These are phyloP conservation scores for Intellagama lesueurii DNA, from an alignment of 2,797 vertebrate genomes.

Conservation along the genomic window DNA sequence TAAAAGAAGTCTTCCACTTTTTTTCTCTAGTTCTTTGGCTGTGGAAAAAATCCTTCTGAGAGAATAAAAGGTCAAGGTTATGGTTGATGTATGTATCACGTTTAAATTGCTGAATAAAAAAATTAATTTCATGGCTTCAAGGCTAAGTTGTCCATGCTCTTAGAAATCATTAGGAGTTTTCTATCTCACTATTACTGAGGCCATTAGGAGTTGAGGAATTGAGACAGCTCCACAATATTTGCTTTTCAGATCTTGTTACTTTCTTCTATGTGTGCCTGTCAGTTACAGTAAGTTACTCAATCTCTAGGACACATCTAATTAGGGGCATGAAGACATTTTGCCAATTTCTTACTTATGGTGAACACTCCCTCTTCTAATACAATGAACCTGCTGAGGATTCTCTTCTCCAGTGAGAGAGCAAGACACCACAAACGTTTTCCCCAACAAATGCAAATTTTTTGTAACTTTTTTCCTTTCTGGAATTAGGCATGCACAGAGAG, in stretches of 20 bases:
- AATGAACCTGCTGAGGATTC: too few relatives aligned
- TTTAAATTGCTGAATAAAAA: not conserved
- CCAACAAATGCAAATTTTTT: too few relatives aligned
- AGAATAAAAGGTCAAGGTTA: constrained; percentile 12
- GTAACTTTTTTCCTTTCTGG: too few relatives aligned
- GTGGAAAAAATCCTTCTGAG: not conserved
- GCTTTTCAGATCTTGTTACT: constrained; percentile 2
- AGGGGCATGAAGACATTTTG: too few relatives aligned
- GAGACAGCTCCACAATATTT: not conserved
- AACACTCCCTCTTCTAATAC: too few relatives aligned
- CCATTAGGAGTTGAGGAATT: not conserved
- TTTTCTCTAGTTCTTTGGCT: not conserved
- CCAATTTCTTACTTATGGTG: too few relatives aligned
- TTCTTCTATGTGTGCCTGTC: not conserved
- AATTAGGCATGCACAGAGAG: too few relatives aligned
- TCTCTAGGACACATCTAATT: not conserved
- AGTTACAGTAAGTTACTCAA: not conserved
- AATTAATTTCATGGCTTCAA: not conserved
- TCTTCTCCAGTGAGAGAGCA: too few relatives aligned
- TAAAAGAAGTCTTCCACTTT: too few relatives aligned
- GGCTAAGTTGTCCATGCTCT: not conserved
- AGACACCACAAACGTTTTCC: too few relatives aligned
- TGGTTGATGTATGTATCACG: not conserved
- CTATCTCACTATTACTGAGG: not conserved
- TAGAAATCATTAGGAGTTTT: not conserved